Base-by-base conservation (phyloP, 2,888 invertebrate genomes). In the Oxystoma pomonae region DNA sequence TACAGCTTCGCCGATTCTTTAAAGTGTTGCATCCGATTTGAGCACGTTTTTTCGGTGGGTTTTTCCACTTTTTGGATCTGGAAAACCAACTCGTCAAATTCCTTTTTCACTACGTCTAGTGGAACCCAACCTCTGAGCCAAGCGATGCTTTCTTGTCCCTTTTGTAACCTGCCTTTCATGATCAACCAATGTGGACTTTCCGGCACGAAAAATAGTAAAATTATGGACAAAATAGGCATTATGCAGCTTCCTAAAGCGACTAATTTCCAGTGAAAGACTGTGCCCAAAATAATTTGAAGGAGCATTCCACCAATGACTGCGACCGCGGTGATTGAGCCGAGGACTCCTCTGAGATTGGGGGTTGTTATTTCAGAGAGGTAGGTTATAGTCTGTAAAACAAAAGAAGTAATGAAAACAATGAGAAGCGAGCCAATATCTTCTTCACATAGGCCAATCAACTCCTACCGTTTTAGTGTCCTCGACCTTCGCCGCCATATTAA, bases 301-400 rank as follows among this genome's bases (percentile, higher is more conserved):
- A 92, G 88, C 19, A 91, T 85, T 0, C 92, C 92, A 1, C 88
- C 79, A 65, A 91, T 91, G 68, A 92, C 88, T 69, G 90, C 85
- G 79, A 90, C 86, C 0, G 90, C 87, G 65, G 91, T 90, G 17
- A 90, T 87, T 3, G 92, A 90, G 0, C 91, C 83, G 1, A 91
- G 81, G 70, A 88, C 84, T 1, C 92, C 92, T 22, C 92, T 85
- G 50, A 92, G 83, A 73, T 90, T 87, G 0, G 92, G 92, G 76
- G 92, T 89, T 0, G 91, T 90, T 58, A 93, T 87, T 81, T 93
- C 92, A 2, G 92, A 91, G 16, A 92, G 91, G 76, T 92, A 93
- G 0, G 92, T 92, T 71, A 92, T 79, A 22, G 91, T 89, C 89
- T 90, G 73, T 21, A 75, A 75, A 66, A 21, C 17, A 63, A 59